Evolutionary conservation across 2,888 invertebrate genomes (phyloP), one percentile per base, ranked within the genome.

Genomic region (Brenthis hecate): DNA sequence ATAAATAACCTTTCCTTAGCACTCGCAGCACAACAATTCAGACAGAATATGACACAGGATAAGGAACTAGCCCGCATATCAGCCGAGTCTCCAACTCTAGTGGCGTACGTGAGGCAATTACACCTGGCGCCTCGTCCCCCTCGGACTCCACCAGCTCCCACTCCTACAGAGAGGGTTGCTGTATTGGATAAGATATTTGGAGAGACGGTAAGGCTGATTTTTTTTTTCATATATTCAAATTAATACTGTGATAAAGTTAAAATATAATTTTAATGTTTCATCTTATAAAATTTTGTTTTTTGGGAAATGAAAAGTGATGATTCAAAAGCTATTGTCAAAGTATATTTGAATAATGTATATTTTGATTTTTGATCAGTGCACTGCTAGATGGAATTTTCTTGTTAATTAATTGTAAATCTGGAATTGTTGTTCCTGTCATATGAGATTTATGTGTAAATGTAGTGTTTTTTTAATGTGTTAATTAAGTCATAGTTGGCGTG

Each of bases 11-110:
- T 13, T 55, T 13, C 48, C 71, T 73, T 19, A 96, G 96, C 95
- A 8, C 91, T 95, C 75, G 94, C 95, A 71, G 96, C 96, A 72
- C 96, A 96, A 82, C 96, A 96, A 84, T 97, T 97, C 87, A 95
- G 96, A 51, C 92, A 95, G 74, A 97, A 96, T 89, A 96, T 97
- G 95, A 96, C 95, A 61, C 95, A 95, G 74, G 96, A 96, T 85
- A 95, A 96, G 85, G 96, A 96, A 82, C 92, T 96, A 75, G 93
- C 94, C 48, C 94, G 94, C 80, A 96, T 96, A 72, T 93, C 95
- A 14, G 96, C 96, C 90, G 96, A 96, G 82, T 95, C 96, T 78
- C 95, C 96, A 1, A 94, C 94, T 77, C 93, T 97, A 72, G 95
- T 96, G 74, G 95, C 94, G 67, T 96, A 96, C 86, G 96, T 97